Evolutionary conservation across 1,140 invertebrate genomes (phyloP), one percentile per base, ranked within the genome.

Genomic region (Eumaeus atala): DNA sequence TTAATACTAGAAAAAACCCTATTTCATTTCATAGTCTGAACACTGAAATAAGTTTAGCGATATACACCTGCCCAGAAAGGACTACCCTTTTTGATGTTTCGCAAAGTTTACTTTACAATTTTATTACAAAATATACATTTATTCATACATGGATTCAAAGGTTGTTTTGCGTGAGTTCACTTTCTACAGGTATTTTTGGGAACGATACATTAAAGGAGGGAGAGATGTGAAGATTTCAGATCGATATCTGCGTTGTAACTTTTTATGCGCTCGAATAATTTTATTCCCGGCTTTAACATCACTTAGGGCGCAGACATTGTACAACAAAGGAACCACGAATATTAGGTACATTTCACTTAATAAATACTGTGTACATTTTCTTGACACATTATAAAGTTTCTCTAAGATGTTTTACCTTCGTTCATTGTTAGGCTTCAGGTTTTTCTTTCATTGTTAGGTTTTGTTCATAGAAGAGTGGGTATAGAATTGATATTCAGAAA

Each of bases 11-110:
- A 52, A 52, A 40, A 21, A 38, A 52, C 38, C 48, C 49, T n/a
- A 51, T 62, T 59, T 56, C 66, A 66, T 59, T 74, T 69, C 69
- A 67, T 55, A 55, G 58, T 63, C 59, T 58, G 55, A 55, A 61
- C 59, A 53, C 56, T 56, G 54, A 66, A 61, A 64, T 69, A 67
- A 62, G 59, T 48, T 55, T 57, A 54, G 51, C 62, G 63, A 73
- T 72, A 54, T 69, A 67, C 64, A 78, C 69, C 67, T 74, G 61
- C 56, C 67, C 58, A 72, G 66, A 73, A 72, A 72, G 57, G 48
- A 65, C 61, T 62, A 64, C 60, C 66, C 74, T 70, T 70, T 48
- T 14, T 28, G 38, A 52, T 33, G 10, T 54, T 11, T 40, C 18
- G 47, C 59, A 61, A 54, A 60, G 2, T 28, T 28, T 28, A 28